Conservation (phyloP, 2,888 invertebrate genomes). For the Lasioglossum zephyrum region DNA sequence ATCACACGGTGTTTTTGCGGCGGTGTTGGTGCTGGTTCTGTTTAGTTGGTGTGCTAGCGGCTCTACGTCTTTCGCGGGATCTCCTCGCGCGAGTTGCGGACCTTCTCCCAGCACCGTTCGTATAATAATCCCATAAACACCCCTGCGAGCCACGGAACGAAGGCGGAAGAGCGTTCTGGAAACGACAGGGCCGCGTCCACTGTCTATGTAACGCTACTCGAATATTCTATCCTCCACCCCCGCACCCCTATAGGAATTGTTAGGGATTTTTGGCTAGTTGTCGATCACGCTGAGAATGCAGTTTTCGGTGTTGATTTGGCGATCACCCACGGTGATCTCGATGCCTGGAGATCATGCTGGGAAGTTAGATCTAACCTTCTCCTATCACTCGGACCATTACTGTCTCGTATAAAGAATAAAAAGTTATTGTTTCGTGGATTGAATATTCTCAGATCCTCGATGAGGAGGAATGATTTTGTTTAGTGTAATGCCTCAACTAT, state of each 20-base stretch:
- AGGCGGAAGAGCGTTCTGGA: slow-evolving; percentile 30
- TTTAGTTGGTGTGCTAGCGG: not conserved
- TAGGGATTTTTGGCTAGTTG: slow-evolving; percentile 1
- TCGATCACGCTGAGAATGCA: slow-evolving; percentile 12
- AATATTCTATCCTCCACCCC: not conserved
- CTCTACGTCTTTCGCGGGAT: slow-evolving; percentile 40
- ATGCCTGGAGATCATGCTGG: not conserved
- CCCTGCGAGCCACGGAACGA: slow-evolving; percentile 71
- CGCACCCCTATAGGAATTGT: not conserved
- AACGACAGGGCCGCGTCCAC: slow-evolving; percentile 54
- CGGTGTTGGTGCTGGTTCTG: not conserved
- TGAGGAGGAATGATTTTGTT: too few species aligned
- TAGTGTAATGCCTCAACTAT: not conserved
- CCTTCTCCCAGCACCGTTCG: slow-evolving; percentile 69
- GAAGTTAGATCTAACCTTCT: not conserved
- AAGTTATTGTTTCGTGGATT: not conserved
- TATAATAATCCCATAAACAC: slow-evolving; percentile 85
- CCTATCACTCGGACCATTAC: not conserved
- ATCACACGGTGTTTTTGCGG: slow-evolving; percentile 37
- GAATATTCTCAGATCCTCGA: not conserved
- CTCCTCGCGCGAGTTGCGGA: slow-evolving; percentile 39
- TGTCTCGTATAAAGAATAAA: not conserved
- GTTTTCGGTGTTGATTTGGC: not conserved
- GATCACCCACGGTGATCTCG: slow-evolving; percentile 10
- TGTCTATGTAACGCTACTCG: slow-evolving; percentile 61